Evolutionary conservation across 2,888 invertebrate species (phyloP), one percentile per base, ranked within the genome.

Genomic region (Cylloceria caligata): DNA sequence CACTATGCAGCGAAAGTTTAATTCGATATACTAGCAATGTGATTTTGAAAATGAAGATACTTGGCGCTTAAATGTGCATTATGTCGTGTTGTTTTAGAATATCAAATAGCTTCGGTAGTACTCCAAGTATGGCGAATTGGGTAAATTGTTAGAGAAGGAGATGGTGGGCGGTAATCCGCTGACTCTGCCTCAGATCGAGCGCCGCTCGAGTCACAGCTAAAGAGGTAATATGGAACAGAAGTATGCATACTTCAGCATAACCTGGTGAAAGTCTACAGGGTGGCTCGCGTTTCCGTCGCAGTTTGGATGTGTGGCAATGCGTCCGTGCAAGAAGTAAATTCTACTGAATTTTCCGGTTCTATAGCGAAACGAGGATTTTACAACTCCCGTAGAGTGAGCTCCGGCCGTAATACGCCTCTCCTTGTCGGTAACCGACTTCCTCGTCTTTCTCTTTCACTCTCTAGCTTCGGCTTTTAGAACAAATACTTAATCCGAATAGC

Each of bases 401-500:
- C 65, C 80, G 30, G n/a, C 24, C 68, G 67, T 67, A 67, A 55
- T 62, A 69, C 73, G 83, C 80, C 84, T 83, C 47, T 55, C 67
- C 69, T 80, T 65, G 47, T 57, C 64, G 57, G 67, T 34, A 72
- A 75, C 81, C 75, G 77, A 75, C 81, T 81, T 78, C 74, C 69
- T 76, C 76, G 78, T 83, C 86, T 83, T 86, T 84, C 83, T 82
- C 86, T 80, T 85, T 86, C 86, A 71, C 60, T 62, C 72, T 52
- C 65, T 72, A 73, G 89, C 88, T 88, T 88, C 85, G 87, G 89
- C 91, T 91, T 91, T 91, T 90, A 91, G 88, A 91, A 91, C 91
- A 91, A 90, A 91, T 91, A 92, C 92, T 92, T 91, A 91, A 91
- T 92, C 90, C 91, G 88, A 91, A 91, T 90, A 89, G 89, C 89